Evolutionary conservation across 2,797 vertebrate species (phyloP), one percentile per base, ranked within the genome.

Genomic region (Karalla daura): DNA sequence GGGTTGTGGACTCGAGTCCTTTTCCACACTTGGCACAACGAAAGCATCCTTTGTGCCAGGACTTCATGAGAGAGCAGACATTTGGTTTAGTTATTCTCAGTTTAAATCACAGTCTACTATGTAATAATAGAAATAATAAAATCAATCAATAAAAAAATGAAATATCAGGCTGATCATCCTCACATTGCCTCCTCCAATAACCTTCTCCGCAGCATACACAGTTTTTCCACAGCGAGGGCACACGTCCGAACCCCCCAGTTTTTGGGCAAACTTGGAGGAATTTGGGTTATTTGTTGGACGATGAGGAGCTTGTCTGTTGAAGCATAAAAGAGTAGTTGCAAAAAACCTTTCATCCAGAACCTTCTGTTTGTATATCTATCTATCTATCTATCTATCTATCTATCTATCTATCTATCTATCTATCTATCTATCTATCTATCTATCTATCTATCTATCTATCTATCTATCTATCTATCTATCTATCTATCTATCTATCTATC

Each of bases 21-120:
- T 99, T 99, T 40, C 97, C 98, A 54, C 97, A 99, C 70, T 97
- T 98, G 62, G 96, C 96, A 52, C 98, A 99, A 40, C 97, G 96
- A 89, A 99, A 99, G 88, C 98, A 99, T 67, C 88, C 74, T 86
- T 97, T 99, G 72, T 99, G 98, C 98, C 98, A 99, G 53, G 96
- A 94, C 98, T 99, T n/a, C 87, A 64, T 17, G 28, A 75, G 46
- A 53, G n/a, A 10, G 61, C 20, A 41, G 45, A 70, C 7, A 21
- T 20, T 20, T 3, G 23, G 21, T 32, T 39, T 12, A 28, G 39
- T 14, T 45, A 1, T 35, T 27, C 2, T 53, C 32, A 4, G 33
- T 28, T 32, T 41, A 15, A 23, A 24, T 13, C 6, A 10, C 1
- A 28, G 5, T 23, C 21, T 10, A 1, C 23, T n/a, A n/a, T n/a